Evolutionary conservation across 2,113 vertebrate species (phyloP), one percentile per base, ranked within the genome.

Genomic region (Laticauda colubrina): DNA sequence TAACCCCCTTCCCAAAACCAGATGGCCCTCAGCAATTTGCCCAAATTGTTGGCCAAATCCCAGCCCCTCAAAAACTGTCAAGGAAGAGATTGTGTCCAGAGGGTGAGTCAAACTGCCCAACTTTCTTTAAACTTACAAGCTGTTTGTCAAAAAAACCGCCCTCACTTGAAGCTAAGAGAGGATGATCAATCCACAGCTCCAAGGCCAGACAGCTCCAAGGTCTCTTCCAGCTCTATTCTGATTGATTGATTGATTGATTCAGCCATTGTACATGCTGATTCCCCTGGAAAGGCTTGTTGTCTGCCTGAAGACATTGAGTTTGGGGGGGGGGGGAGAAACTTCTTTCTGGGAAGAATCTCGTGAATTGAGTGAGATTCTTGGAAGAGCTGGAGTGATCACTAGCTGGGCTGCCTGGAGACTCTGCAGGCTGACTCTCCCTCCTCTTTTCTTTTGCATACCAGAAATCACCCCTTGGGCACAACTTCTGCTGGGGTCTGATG

Each of bases 401-500:
- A 56, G 4, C 34, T 10, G 12, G 59, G 18, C 18, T 23, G 51
- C 6, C 34, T 92, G 87, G 90, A 18, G 6, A 20, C 23, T 29
- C 57, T 12, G 6, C 2, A 14, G 18, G 23, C 8, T 64, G 23
- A 45, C 21, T 61, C 39, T 11, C 5, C 29, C 4, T 0, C 0
- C 3, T 45, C 90, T 55, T 43, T 18, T 10, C 14, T 48, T 26
- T 93, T 59, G 55, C 5, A 43, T 91, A 48, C 3, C 91, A 98
- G 97, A 96, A 97, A 48, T 96, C 96, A 8, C 91, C 97, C 59
- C 39, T 95, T 69, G 96, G 97, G 94, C 95, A 96, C 92, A 92
- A 87, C 87, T 91, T 96, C 0, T 89, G 95, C 59, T 87, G 95
- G 94, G 4, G 26, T 0, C 59, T 93, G 26, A 87, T 81, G 0